phyloP scores from a whole-genome alignment of 2,888 invertebrate genomes.

The Vannuccia rotundouncinata region DNA sequence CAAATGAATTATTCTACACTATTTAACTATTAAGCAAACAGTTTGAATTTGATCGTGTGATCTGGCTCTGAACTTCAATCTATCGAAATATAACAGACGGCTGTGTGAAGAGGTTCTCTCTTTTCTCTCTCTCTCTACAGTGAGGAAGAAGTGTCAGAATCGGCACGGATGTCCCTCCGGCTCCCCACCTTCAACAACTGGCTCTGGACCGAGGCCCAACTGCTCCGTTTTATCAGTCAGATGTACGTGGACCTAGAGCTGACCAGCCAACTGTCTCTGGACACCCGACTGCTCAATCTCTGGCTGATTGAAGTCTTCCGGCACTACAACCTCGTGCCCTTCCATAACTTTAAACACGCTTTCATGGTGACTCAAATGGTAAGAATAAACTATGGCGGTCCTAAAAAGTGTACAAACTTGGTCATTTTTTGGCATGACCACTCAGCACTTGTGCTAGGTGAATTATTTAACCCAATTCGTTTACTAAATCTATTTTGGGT shows the following conservation, averaged over 20 bases:
- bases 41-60: no score
- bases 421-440: no score
- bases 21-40: no score
- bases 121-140: no score
- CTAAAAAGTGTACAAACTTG: no score
- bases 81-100: no score
- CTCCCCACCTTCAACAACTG: conserved; percentile 72
- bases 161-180: conserved; percentile 64
- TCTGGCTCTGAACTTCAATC: no score
- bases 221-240: conserved; percentile 69
- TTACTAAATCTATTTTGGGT: no score
- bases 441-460: no score
- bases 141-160: conserved; percentile 60
- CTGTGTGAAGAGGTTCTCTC: no score
- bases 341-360: conserved; percentile 57
- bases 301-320: conserved; percentile 53
- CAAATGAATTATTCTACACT: no score
- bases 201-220: conserved; percentile 74
- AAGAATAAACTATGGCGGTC: conserved; percentile 41
- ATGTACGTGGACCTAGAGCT: conserved; percentile 75
- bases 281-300: conserved; percentile 42
- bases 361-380: conserved; percentile 58
- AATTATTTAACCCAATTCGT: no score
- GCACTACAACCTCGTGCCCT: conserved; percentile 55
- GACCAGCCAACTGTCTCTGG: conserved; percentile 65